phyloP scores from a whole-genome alignment of 2,113 vertebrate genomes.

The Rattus rattus region DNA sequence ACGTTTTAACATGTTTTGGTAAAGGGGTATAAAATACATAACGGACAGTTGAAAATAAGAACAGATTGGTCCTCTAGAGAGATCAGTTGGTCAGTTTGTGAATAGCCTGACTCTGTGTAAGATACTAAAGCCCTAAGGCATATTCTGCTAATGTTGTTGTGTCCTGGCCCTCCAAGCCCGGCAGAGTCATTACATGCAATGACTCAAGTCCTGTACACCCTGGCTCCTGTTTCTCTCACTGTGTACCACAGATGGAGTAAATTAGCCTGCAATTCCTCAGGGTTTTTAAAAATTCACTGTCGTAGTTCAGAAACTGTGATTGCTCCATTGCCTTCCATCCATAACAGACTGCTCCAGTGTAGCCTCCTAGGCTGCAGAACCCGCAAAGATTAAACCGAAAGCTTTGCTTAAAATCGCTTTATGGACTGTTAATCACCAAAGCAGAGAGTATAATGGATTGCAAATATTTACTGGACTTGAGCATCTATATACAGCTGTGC shows the following conservation, averaged over 20 bases:
- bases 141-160: background rate
- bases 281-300: slow-evolving; percentile 86
- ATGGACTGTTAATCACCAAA: slow-evolving; percentile 87
- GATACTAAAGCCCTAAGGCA: background rate
- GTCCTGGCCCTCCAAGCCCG: slow-evolving; percentile 6
- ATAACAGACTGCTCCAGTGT: slow-evolving; percentile 72
- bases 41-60: slow-evolving; percentile 17
- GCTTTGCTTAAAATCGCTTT: slow-evolving; percentile 87
- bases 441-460: slow-evolving; percentile 81
- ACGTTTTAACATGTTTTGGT: slow-evolving; percentile 19
- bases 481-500: slow-evolving; percentile 73
- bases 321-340: slow-evolving; percentile 80
- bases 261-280: slow-evolving; percentile 86
- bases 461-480: slow-evolving; percentile 85
- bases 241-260: slow-evolving; percentile 88
- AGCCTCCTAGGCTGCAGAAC: slow-evolving; percentile 72
- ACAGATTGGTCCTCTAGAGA: background rate
- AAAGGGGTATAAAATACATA: background rate
- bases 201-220: slow-evolving; percentile 77
- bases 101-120: slow-evolving; percentile 20
- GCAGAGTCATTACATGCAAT: slow-evolving; percentile 78
- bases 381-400: slow-evolving; percentile 83
- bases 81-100: background rate
- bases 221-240: slow-evolving; percentile 59
- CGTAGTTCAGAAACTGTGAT: slow-evolving; percentile 80